Evolutionary conservation across 2,113 vertebrate species (phyloP).

Genomic region (Capra hircus): DNA sequence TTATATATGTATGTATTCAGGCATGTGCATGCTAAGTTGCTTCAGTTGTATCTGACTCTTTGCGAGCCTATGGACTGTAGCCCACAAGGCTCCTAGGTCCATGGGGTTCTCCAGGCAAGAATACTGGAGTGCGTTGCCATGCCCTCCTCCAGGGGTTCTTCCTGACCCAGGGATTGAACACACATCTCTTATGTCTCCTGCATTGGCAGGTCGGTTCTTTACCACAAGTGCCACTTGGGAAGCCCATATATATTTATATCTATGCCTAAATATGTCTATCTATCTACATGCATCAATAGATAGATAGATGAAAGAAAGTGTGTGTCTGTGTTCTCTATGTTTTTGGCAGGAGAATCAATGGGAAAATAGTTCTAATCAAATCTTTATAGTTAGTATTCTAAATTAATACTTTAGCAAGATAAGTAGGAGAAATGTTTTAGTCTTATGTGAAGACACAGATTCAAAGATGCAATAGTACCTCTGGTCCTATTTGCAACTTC

Average conservation of each 20-base stretch:
- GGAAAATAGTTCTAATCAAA: conserved; percentile 10
- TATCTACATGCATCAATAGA: neutral
- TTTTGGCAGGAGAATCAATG: neutral
- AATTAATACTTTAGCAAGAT: neutral
- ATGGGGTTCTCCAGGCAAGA: no score
- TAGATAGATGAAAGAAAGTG: neutral
- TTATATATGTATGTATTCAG: neutral
- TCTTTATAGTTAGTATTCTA: conserved; percentile 15
- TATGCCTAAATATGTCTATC: neutral
- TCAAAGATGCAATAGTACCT: neutral
- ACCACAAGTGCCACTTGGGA: no score
- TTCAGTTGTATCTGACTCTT: no score
- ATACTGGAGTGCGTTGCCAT: no score
- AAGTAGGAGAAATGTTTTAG: neutral
- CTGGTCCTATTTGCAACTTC: neutral
- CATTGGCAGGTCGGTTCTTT: no score
- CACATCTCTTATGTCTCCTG: no score
- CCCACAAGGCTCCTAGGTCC: no score
- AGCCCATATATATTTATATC: no score
- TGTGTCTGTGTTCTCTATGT: neutral
- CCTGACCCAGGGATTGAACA: no score
- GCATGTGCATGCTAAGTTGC: no score
- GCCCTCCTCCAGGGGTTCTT: no score
- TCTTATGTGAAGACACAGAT: neutral
- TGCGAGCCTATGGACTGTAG: no score